Conservation (phyloP, 2,797 vertebrate genomes). For the Syngnathus rostellatus region DNA sequence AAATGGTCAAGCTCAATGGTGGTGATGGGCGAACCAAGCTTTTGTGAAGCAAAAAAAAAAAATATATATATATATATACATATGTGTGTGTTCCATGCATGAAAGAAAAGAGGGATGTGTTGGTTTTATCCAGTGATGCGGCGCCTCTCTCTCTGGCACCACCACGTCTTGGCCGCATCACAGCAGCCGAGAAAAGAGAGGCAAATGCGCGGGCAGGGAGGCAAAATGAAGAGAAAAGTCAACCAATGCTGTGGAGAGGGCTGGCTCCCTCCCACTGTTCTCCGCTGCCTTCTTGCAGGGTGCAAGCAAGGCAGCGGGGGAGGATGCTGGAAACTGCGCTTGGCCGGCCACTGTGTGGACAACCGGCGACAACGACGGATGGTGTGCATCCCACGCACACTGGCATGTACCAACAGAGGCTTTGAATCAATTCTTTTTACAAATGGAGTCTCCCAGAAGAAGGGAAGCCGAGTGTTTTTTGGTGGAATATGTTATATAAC, state of each 20-base stretch:
- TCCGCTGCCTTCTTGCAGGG: constrained; percentile 45
- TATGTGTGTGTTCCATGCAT: constrained; percentile 33
- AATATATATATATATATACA: too few species aligned
- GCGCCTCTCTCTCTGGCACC: constrained; percentile 8
- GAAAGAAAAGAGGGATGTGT: constrained; percentile 42
- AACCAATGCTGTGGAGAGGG: constrained; percentile 53
- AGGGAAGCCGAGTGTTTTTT: constrained; percentile 38
- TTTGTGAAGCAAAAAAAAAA: too few species aligned
- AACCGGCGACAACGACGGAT: constrained; percentile 10
- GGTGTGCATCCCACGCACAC: too few species aligned
- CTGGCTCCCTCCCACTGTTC: constrained; percentile 66
- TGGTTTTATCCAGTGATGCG: constrained; percentile 34
- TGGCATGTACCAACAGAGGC: constrained; percentile 10
- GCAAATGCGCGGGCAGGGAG: constrained; percentile 39
- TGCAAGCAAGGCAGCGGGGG: constrained; percentile 52
- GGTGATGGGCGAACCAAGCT: too few species aligned
- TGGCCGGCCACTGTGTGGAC: constrained; percentile 57
- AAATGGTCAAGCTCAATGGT: too few species aligned
- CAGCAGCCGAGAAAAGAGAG: constrained; percentile 30
- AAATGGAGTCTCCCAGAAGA: constrained; percentile 41
- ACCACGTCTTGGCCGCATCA: constrained; percentile 33
- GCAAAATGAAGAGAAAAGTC: constrained; percentile 50
- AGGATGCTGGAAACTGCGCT: constrained; percentile 51
- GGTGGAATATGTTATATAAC: constrained; percentile 50
- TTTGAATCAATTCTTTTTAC: constrained; percentile 25